Conservation (phyloP, 2,888 invertebrate species). For the Unio delphinus region DNA sequence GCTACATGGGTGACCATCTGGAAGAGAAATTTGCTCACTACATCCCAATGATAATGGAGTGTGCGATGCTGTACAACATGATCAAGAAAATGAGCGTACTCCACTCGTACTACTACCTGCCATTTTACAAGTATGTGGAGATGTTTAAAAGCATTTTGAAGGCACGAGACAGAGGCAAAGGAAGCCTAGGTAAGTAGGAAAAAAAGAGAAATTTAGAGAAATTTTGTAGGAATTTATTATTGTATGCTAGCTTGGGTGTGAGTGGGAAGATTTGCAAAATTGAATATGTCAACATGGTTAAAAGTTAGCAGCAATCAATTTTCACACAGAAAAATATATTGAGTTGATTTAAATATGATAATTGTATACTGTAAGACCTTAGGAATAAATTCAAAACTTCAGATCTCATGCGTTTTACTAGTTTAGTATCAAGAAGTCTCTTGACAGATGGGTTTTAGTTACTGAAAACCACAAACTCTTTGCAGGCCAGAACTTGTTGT, state of each 20-base stretch:
- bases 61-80: conserved; percentile 65
- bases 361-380: too few relatives aligned
- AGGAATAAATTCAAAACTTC: too few relatives aligned
- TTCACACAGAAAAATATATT: too few relatives aligned
- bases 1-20: conserved; percentile 63
- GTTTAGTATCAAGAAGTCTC: too few relatives aligned
- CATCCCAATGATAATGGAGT: conserved; percentile 62
- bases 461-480: too few relatives aligned
- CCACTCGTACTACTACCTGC: conserved; percentile 63
- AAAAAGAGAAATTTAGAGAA: not conserved
- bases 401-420: too few relatives aligned
- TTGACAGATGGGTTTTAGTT: too few relatives aligned
- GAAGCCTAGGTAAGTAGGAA: conserved; percentile 51
- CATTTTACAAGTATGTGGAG: conserved; percentile 62
- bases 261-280: not conserved
- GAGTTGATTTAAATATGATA: too few relatives aligned
- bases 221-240: not conserved
- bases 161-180: conserved; percentile 64
- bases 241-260: not conserved
- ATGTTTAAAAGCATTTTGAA: conserved; percentile 57
- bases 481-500: too few relatives aligned
- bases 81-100: conserved; percentile 59
- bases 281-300: too few relatives aligned
- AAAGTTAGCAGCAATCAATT: too few relatives aligned
- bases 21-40: conserved; percentile 66